phyloP scores from a whole-genome alignment of 2,888 invertebrate genomes.

The Acrocera orbiculus region DNA sequence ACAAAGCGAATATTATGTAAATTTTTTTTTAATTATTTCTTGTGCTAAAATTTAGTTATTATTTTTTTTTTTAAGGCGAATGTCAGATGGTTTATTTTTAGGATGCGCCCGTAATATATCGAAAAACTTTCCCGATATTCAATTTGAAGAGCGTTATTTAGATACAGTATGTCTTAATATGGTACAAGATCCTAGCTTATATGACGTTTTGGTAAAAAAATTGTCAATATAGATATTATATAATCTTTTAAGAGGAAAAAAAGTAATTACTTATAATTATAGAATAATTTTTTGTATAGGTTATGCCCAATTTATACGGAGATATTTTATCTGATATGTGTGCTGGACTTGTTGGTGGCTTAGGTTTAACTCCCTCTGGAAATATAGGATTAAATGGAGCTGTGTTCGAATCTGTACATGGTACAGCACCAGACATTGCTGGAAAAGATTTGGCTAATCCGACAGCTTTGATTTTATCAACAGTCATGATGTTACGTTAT shows the following conservation, averaged over 20 bases:
- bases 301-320: constrained; percentile 99
- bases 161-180: constrained; percentile 99
- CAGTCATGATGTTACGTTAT: constrained; percentile 97
- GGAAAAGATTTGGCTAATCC: constrained; percentile 98
- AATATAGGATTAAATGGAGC: constrained; percentile 97
- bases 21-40: constrained; percentile 4
- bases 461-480: constrained; percentile 87
- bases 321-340: constrained; percentile 99
- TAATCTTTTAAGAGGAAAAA: not conserved
- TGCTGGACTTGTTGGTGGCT: constrained; percentile 93
- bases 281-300: constrained; percentile 32
- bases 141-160: constrained; percentile 94
- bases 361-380: constrained; percentile 95
- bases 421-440: constrained; percentile 95
- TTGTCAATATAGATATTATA: not conserved
- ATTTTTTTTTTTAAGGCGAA: constrained; percentile 78
- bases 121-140: constrained; percentile 75
- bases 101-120: constrained; percentile 91
- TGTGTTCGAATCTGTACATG: constrained; percentile 96
- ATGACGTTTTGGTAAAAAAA: constrained; percentile 85
- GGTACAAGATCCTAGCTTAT: constrained; percentile 92
- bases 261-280: not conserved
- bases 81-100: constrained; percentile 98
- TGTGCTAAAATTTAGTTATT: constrained; percentile 10
- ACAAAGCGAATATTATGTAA: constrained; percentile 99